A percentile compares a stretch with the other conserved stretches of the same genome.
Conservation (phyloP, 2,888 invertebrate genomes). For the Dicranocentrus wangi region DNA sequence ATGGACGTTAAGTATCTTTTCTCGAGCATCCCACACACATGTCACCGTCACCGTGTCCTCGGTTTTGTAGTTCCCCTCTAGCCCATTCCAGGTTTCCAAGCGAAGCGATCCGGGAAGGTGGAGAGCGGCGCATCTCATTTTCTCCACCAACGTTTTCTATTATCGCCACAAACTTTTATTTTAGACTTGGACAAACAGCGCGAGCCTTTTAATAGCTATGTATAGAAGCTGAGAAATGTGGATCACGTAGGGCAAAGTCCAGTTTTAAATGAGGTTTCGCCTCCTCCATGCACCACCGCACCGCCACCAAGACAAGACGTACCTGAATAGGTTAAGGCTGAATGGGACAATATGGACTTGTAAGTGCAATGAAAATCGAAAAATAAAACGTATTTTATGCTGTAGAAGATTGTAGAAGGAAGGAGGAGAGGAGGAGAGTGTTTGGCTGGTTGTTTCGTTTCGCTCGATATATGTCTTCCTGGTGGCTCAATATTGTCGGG, state of each 20-base stretch:
- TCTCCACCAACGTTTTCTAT: not conserved
- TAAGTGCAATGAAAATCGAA: not conserved
- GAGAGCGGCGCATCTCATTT: not conserved
- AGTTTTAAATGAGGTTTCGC: constrained; percentile 17
- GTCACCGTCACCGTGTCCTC: constrained; percentile 47
- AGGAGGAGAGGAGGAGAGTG: too few species aligned
- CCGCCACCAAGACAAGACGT: too few species aligned
- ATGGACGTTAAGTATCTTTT: constrained; percentile 43
- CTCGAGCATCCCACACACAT: constrained; percentile 21
- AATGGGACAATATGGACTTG: too few species aligned
- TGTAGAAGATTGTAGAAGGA: too few species aligned
- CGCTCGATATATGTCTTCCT: constrained; percentile 5
- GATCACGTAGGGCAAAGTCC: constrained; percentile 31
- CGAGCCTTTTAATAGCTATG: constrained; percentile 13
- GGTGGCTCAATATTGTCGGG: constrained; percentile 29
- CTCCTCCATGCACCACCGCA: not conserved
- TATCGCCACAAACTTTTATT: too few species aligned
- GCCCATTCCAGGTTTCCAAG: too few species aligned
- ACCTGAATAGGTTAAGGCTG: too few species aligned
- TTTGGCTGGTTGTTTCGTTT: too few species aligned
- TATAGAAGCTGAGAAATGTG: not conserved
- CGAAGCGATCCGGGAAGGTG: not conserved
- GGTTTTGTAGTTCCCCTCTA: constrained; percentile 12
- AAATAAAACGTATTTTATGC: too few species aligned
- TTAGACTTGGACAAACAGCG: not conserved